Conservation (phyloP, 2,888 invertebrate genomes). For the Scaptomyza reducta region DNA sequence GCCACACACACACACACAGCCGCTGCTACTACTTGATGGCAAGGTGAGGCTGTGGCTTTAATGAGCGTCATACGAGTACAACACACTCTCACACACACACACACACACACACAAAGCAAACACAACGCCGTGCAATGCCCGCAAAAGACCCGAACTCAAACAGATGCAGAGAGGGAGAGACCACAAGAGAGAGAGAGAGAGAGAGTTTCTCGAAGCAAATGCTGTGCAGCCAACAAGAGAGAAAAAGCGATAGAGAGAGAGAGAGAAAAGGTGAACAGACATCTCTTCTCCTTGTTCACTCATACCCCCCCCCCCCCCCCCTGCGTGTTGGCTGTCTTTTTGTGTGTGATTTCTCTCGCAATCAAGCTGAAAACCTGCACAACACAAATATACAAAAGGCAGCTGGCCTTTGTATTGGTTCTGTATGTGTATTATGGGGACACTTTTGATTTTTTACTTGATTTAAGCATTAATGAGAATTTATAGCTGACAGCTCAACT, state of each 20-base stretch:
- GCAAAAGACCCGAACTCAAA: slow-evolving; percentile 45
- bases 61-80: slow-evolving; percentile 69
- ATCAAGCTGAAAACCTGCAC: slow-evolving; percentile 50
- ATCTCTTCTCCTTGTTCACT: slow-evolving; percentile 3
- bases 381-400: slow-evolving; percentile 37
- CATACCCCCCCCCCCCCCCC: too few species aligned
- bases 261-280: neutral
- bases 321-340: slow-evolving; percentile 10
- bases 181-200: slow-evolving; percentile 2
- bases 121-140: slow-evolving; percentile 65
- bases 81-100: slow-evolving; percentile 25
- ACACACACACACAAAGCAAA: slow-evolving; percentile 16
- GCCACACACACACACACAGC: slow-evolving; percentile 11
- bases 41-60: slow-evolving; percentile 69
- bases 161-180: neutral
- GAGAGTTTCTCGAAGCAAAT: slow-evolving; percentile 26
- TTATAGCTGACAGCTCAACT: slow-evolving; percentile 54
- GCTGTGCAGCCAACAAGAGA: slow-evolving; percentile 35
- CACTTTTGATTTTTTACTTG: slow-evolving; percentile 78
- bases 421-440: slow-evolving; percentile 55
- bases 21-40: slow-evolving; percentile 36
- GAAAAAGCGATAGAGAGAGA: neutral
- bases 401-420: slow-evolving; percentile 39
- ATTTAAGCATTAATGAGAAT: slow-evolving; percentile 74
- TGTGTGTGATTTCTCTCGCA: slow-evolving; percentile 17